Base-by-base conservation (phyloP, 2,888 invertebrate genomes). In the Polyploca ridens region DNA sequence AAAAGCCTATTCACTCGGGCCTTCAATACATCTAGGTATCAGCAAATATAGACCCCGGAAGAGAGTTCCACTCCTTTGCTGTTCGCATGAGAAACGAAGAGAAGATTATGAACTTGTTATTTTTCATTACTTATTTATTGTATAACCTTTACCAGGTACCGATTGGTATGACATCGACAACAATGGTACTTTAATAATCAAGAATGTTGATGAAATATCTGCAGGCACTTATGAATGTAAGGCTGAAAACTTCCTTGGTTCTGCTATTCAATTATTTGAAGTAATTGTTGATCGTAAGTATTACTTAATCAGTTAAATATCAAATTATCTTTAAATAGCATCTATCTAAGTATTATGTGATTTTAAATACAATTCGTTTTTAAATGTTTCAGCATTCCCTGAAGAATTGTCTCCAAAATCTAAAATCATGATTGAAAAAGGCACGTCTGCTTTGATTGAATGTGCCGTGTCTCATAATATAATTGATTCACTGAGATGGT, bases 181-280 rank as follows among this genome's bases (percentile, higher is more conserved):
- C 3, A 81, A 89, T 33, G 88, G 85, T 0, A 82, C 85, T 13
- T 70, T 90, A 5, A 54, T 83, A 2, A 83, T 90, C 35, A 84
- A 78, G 54, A 76, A 86, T 58, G 63, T 90, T 0, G 81, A 79
- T 8, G 62, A 63, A 16, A 3, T 38, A 0, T 76, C 81, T 0
- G 65, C 63, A 19, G 87, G 88, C 0, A 35, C 5, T 0, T 89
- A 87, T 66, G 63, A 70, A 0, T 90, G 90, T 64, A 62, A 67
- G 49, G 90, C 89, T 14, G 58, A 66, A 10, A 90, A 90, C 49
- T 0, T 33, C 13, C 33, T 81, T 13, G 87, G 85, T 10, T 33
- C 38, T 3, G 83, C 69, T 19, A 66, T 63, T 0, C 74, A 83
- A 62, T 58, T 63, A 0, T 87, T 75, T 54, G 54, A 78, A 7